Evolutionary conservation across 1,140 invertebrate species (phyloP).

Genomic region (Meteorus sp.): DNA sequence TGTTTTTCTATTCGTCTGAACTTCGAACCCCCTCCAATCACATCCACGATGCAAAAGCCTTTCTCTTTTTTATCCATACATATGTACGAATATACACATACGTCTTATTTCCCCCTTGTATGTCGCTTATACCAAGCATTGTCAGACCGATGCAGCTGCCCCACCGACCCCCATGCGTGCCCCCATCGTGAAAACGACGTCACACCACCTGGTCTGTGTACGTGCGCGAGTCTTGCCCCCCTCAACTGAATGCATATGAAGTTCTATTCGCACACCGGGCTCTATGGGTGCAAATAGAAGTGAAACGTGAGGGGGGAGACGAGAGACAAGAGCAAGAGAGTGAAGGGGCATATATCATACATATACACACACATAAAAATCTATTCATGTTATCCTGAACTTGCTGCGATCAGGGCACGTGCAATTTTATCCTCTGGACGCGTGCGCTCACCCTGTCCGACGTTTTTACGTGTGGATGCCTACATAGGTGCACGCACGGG

Average conservation of each 20-base stretch:
- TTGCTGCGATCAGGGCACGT: slow-evolving; percentile 26
- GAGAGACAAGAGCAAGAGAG: not conserved
- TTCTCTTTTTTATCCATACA: no score
- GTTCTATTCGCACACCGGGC: slow-evolving; percentile 46
- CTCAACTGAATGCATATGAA: no score
- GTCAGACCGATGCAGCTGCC: slow-evolving; percentile 53
- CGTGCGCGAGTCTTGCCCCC: slow-evolving; percentile 21
- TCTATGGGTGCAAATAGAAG: slow-evolving; percentile 2
- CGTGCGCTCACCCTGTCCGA: slow-evolving; percentile 12
- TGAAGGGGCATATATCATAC: not conserved
- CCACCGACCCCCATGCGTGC: slow-evolving; percentile 50
- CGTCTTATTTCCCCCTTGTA: not conserved
- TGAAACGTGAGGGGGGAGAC: not conserved
- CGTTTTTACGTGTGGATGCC: slow-evolving; percentile 19
- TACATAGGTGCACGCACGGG: slow-evolving; percentile 5
- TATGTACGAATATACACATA: slow-evolving; percentile 9
- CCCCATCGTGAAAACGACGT: slow-evolving; percentile 44
- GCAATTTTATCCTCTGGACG: slow-evolving; percentile 15
- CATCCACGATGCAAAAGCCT: slow-evolving; percentile 7
- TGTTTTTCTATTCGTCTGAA: no score
- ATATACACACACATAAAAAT: slow-evolving; percentile 3
- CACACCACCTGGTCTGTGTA: slow-evolving; percentile 45
- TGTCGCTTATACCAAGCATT: slow-evolving; percentile 41
- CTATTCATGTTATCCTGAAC: no score
- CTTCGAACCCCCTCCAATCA: slow-evolving; percentile 18